Conservation (phyloP, 2,113 vertebrate genomes). For the Cyphomyrus plagiostoma region DNA sequence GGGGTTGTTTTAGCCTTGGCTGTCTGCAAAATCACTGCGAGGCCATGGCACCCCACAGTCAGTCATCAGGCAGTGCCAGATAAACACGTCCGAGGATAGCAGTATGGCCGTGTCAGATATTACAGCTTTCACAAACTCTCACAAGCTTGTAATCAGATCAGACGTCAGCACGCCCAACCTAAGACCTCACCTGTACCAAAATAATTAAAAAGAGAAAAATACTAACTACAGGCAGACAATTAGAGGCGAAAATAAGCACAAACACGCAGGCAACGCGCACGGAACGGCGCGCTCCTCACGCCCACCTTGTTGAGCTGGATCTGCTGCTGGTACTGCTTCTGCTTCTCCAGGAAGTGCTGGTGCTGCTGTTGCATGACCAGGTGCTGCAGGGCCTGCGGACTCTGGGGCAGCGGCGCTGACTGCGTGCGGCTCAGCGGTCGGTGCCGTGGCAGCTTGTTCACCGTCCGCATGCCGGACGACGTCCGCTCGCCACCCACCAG, state of each 20-base stretch:
- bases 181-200: neutral
- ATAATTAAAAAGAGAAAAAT: neutral
- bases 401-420: slow-evolving; percentile 85
- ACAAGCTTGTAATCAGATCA: neutral
- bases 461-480: slow-evolving; percentile 65
- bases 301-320: slow-evolving; percentile 69
- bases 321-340: slow-evolving; percentile 69
- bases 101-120: neutral
- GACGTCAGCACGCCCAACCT: neutral
- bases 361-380: slow-evolving; percentile 87
- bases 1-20: neutral
- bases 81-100: no score
- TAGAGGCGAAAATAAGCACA: neutral
- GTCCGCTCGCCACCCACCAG: slow-evolving; percentile 80
- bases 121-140: no score
- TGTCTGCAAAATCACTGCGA: neutral
- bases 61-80: neutral
- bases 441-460: slow-evolving; percentile 80
- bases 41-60: neutral
- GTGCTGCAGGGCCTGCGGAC: slow-evolving; percentile 87
- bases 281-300: neutral
- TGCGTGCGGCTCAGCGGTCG: slow-evolving; percentile 84
- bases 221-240: neutral
- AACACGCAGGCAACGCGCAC: no score
- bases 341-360: slow-evolving; percentile 86